Base-by-base conservation (phyloP, 35 echinoderm and acorn worm species). In the Ophiothrix spiculata region DNA sequence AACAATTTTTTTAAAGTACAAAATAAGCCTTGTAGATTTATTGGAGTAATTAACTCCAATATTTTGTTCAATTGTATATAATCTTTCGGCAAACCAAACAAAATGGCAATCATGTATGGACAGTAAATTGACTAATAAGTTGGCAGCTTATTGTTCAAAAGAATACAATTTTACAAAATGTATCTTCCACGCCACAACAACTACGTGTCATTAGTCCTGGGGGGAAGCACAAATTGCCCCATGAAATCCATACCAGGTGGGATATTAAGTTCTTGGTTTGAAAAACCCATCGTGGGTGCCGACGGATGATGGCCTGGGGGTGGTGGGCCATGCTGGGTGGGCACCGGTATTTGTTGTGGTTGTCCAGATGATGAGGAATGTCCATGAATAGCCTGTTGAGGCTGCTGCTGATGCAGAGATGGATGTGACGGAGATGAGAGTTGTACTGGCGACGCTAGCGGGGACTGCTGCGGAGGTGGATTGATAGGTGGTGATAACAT, bases 201-300 rank as follows among this genome's bases (percentile, higher is more conserved):
- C 60, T 69, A 69, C 23, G 60, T 25, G 29, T 69, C 60, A 69
- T 69, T 69, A 28, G 60, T 69, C 60, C 60, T 69, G 1, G 60
- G 60, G 3, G 60, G 60, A 69, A 69, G 60, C 60, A 69, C 60
- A 69, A 69, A 69, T n/a, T 69, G 60, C 23, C 60, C 60, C 60
- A 69, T 69, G 25, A 69, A 69, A 69, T 69, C 60, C 60, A 69
- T 69, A n/a, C 60, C 60, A 69, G 60, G 60, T 69, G 60, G 60
- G 60, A 69, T 69, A n/a, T 25, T 69, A 25, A 69, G 29, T 10
- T 69, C 60, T 69, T 6, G 60, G 3, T 15, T 25, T 15, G 60
- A 69, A 69, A 69, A 69, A 25, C 16, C 4, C 60, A 69, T 69
- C 29, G 60, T 25, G 3, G 60, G 25, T 69, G n/a, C n/a, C n/a